Evolutionary conservation across 2,797 vertebrate genomes (phyloP), one percentile per base, ranked within the genome.

Genomic region (Catostomus latipinnis): DNA sequence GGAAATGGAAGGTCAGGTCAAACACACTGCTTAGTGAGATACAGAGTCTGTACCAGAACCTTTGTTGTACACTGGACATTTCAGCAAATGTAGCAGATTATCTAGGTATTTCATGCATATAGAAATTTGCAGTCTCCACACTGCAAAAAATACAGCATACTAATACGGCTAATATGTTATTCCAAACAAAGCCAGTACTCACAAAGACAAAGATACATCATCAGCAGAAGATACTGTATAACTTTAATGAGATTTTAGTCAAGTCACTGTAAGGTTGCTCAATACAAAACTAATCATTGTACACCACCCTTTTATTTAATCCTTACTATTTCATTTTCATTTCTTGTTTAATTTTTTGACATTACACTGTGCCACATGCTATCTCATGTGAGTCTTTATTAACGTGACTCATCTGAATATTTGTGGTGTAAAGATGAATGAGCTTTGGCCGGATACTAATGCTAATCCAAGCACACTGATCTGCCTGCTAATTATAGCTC

Each of bases 401-500:
- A 65, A 63, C 43, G 34, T 73, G 70, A 73, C 56, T 62, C 58
- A 56, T 71, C 48, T 65, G n/a, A 63, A 57, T 70, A 18, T 53
- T 34, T 34, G 45, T 48, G 13, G 11, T 43, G 60, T 43, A 43
- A n/a, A 34, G 34, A 56, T 76, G 53, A 78, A 61, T 80, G 49
- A 76, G 56, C 77, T 69, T 80, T 78, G 71, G 54, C 63, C 13
- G 56, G 14, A 89, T 88, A 90, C 87, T 90, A 90, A 90, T 88
- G 86, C 86, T 85, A 87, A 86, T 80, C 86, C 89, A 88, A 89
- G 87, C 84, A 81, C 81, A 86, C 82, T 84, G 78, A 74, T 82
- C 66, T 75, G 65, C 58, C 56, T 85, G 82, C 86, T 90, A 90
- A 92, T 88, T 90, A 90, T 90, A 93, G 87, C 80, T 45, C 70